Percentiles rank a stretch among this genome's conserved stretches.
phyloP scores from a whole-genome alignment of 2,113 vertebrate species.

The Xenotilapia leptura region DNA sequence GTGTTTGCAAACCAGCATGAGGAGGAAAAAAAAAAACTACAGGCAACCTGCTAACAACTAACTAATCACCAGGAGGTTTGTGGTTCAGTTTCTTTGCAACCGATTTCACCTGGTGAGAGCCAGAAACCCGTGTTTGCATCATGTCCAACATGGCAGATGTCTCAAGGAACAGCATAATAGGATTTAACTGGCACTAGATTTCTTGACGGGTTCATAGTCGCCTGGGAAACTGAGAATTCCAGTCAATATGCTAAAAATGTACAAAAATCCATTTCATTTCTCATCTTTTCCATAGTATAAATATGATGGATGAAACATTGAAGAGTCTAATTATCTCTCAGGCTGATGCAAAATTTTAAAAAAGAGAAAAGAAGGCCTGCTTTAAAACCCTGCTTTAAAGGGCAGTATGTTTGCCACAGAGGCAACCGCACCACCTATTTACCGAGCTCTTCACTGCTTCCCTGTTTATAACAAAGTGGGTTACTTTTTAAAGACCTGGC shows the following conservation, averaged over 20 bases:
- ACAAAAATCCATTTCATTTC: background rate
- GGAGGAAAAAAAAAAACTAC: background rate
- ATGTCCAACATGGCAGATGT: background rate
- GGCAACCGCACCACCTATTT: background rate
- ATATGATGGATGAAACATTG: background rate
- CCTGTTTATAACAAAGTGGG: conserved; percentile 16
- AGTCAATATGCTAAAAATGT: background rate
- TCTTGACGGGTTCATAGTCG: background rate
- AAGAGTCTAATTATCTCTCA: background rate
- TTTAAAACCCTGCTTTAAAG: background rate
- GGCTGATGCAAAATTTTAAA: background rate
- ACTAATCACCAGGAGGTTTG: background rate
- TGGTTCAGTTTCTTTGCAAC: background rate
- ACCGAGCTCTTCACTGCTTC: background rate
- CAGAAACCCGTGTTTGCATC: background rate
- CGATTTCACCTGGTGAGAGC: background rate
- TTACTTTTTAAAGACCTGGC: conserved; percentile 39
- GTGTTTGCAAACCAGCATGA: background rate
- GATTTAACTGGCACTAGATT: background rate
- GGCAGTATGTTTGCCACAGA: background rate
- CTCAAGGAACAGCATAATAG: background rate
- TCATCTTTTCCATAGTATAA: background rate
- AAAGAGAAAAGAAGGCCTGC: background rate
- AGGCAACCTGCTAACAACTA: background rate
- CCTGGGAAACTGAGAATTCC: background rate